Conservation (phyloP, 2,113 vertebrate genomes). For the Carettochelys insculpta region DNA sequence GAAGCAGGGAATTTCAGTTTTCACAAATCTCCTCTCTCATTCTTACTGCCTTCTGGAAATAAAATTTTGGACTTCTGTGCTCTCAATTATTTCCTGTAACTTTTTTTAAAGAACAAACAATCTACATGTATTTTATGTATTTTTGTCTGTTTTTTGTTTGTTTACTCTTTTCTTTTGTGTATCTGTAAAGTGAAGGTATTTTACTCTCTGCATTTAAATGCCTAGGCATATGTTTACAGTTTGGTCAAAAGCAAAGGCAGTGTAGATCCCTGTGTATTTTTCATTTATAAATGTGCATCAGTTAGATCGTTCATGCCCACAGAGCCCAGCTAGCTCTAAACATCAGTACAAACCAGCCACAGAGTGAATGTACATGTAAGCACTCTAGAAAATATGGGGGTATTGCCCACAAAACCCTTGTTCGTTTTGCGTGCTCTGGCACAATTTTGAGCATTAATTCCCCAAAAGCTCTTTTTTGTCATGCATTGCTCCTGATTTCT, state of each 20-base stretch:
- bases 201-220: not conserved
- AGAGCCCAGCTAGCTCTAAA: not conserved
- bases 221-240: not conserved
- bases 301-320: no score
- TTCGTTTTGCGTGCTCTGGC: not conserved
- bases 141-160: no score
- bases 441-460: slow-evolving; percentile 1
- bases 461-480: not conserved
- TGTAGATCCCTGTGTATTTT: not conserved
- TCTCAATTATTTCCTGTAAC: not conserved
- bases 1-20: not conserved
- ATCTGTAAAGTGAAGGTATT: not conserved
- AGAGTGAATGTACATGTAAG: not conserved
- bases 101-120: not conserved
- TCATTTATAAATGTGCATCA: not conserved
- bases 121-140: not conserved
- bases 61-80: not conserved
- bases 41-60: not conserved
- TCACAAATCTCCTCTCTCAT: not conserved
- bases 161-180: not conserved
- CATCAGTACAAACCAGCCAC: not conserved
- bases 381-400: not conserved
- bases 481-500: not conserved
- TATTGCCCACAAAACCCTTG: not conserved
- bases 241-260: rapidly evolving